A percentile compares a stretch with the other conserved stretches of the same genome.
Conservation (phyloP, 2,888 invertebrate species). For the Metacarcinus magister region DNA sequence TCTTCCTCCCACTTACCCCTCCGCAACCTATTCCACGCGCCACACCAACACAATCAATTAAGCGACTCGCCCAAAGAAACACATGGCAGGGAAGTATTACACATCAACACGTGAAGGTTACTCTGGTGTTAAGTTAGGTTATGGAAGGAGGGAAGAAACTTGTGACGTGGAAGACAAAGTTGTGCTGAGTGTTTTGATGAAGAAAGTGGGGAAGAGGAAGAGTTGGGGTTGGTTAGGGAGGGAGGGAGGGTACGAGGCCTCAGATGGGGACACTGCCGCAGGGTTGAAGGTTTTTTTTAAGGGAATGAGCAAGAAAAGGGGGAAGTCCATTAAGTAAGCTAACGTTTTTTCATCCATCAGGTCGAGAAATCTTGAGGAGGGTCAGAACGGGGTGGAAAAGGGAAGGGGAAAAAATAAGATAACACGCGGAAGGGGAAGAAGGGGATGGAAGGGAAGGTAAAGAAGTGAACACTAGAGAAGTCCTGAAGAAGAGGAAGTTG, state of each 20-base stretch:
- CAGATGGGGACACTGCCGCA: neutral
- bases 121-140: neutral
- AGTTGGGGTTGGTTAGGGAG: neutral
- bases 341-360: neutral
- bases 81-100: neutral
- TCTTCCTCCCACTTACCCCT: neutral
- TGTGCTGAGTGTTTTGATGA: neutral
- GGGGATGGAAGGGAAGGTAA: neutral
- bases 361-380: neutral
- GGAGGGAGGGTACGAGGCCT: neutral
- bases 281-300: neutral
- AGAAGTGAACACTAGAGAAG: neutral
- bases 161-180: neutral
- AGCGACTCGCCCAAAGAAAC: neutral
- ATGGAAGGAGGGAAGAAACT: slow-evolving; percentile 8
- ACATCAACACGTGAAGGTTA: neutral
- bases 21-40: neutral
- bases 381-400: neutral
- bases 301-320: neutral
- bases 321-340: slow-evolving; percentile 10
- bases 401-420: neutral
- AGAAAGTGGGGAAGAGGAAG: neutral
- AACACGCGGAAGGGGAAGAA: neutral
- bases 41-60: neutral
- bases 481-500: neutral